Base-by-base conservation (phyloP, 1,140 invertebrate species). In the Helicoverpa zea region DNA sequence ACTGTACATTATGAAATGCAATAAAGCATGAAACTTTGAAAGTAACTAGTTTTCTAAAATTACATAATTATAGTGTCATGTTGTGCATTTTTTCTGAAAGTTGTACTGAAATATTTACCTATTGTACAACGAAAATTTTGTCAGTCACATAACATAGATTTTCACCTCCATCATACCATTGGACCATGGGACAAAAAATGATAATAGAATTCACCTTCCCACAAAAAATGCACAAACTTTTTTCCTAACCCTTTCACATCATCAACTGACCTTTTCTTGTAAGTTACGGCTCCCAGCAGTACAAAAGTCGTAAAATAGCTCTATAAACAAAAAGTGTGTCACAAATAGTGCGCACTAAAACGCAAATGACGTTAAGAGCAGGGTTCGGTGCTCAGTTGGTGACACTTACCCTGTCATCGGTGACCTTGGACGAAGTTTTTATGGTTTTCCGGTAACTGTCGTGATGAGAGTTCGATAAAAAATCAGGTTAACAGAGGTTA, bases 291-390 rank as follows among this genome's bases (percentile, higher is more conserved):
- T 12, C 68, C 68, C 68, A 29, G 43, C 68, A 52, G 23, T 49
- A 18, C 43, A 29, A 16, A 72, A 12, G 49, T 72, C 49, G 68
- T 72, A 72, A 72, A 72, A 72, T 52, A 51, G 35, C 68, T 54
- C 49, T 52, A 54, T 72, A 72, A 72, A 72, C 68, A 72, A 72
- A 72, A 72, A 54, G 68, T 72, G 68, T 72, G 68, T 72, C 23
- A 23, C 13, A 51, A 54, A 72, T 72, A 72, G 68, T 54, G 49
- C 9, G 23, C 49, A 72, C 68, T 72, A 72, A 72, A 72, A 52
- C 68, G 49, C 68, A 72, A 72, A 72, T 72, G 68, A 72, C 49
- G 68, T 72, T 54, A 72, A 54, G 30, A 52, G 47, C 68, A 54
- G 49, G 52, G 68, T 30, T 54, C 43, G 43, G 49, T 29, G 18